Evolutionary conservation across 2,113 vertebrate genomes (phyloP).

Genomic region (Oreochromis niloticus): DNA sequence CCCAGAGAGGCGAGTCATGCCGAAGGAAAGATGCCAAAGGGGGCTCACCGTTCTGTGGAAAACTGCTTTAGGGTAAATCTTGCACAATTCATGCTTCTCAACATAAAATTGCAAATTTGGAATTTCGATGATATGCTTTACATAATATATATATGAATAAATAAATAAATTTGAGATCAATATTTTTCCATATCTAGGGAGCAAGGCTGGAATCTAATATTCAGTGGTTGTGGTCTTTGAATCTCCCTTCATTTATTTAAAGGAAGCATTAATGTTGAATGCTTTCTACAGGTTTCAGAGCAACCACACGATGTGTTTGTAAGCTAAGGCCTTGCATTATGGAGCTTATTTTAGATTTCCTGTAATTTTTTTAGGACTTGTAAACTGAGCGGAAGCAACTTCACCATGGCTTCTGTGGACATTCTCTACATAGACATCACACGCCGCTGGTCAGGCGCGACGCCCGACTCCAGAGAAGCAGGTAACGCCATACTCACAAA

Average conservation of each 20-base stretch:
- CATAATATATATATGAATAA: rapidly evolving
- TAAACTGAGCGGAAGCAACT: conserved; percentile 84
- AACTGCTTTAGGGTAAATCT: neutral
- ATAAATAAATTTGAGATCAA: neutral
- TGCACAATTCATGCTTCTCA: neutral
- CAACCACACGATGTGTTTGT: neutral
- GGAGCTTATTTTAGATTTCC: neutral
- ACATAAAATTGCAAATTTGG: neutral
- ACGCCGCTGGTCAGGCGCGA: conserved; percentile 80
- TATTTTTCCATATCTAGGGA: neutral
- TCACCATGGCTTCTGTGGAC: conserved; percentile 92
- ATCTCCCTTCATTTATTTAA: neutral
- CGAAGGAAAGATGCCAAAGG: neutral
- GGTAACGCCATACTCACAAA: conserved; percentile 61
- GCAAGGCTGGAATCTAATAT: neutral
- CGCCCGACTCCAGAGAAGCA: conserved; percentile 82
- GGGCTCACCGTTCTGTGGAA: neutral
- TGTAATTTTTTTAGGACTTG: conserved; percentile 78
- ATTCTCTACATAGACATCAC: conserved; percentile 98
- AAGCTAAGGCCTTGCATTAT: neutral
- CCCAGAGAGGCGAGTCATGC: neutral
- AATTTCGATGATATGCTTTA: neutral
- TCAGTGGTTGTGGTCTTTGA: neutral
- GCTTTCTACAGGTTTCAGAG: neutral
- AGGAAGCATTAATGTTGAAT: neutral